Evolutionary conservation across 1,140 invertebrate genomes (phyloP).

Genomic region (Pseudomyrmex flavicornis): DNA sequence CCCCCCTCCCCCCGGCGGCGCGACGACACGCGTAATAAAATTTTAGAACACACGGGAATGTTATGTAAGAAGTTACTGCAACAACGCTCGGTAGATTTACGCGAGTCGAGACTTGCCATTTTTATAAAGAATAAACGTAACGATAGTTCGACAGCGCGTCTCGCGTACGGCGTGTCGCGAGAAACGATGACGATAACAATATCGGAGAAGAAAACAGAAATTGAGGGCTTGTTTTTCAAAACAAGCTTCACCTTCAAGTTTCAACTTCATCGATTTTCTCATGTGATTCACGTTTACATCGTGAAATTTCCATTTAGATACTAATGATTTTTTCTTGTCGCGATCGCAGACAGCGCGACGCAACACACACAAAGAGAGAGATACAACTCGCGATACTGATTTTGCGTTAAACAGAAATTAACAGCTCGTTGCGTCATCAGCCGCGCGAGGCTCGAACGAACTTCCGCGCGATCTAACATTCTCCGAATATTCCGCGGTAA

Average conservation of each 20-base stretch:
- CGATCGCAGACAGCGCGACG: neutral
- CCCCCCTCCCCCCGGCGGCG: neutral
- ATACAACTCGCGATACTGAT: neutral
- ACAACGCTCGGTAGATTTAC: neutral
- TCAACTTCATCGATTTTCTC: neutral
- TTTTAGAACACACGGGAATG: constrained; percentile 15
- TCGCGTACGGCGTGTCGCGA: neutral
- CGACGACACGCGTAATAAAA: neutral
- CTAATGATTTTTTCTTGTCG: too few relatives aligned
- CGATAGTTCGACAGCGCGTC: constrained; percentile 8
- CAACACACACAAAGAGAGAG: neutral
- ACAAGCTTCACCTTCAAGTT: too few relatives aligned
- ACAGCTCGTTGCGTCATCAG: constrained; percentile 13
- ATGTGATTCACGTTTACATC: neutral
- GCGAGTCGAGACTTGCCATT: constrained; percentile 32
- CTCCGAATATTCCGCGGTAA: constrained; percentile 26
- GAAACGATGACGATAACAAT: neutral
- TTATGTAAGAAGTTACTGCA: constrained; percentile 14
- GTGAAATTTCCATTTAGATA: neutral
- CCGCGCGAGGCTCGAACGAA: neutral
- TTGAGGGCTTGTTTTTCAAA: neutral
- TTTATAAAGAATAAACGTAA: constrained; percentile 32
- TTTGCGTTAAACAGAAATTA: constrained; percentile 23
- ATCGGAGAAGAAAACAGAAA: neutral
- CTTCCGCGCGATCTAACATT: neutral